A percentile compares a stretch with the other conserved stretches of the same genome.
These are phyloP conservation scores for Chymomyza amoena DNA, from an alignment of 2,888 invertebrate genomes.

Conservation along the genomic window DNA sequence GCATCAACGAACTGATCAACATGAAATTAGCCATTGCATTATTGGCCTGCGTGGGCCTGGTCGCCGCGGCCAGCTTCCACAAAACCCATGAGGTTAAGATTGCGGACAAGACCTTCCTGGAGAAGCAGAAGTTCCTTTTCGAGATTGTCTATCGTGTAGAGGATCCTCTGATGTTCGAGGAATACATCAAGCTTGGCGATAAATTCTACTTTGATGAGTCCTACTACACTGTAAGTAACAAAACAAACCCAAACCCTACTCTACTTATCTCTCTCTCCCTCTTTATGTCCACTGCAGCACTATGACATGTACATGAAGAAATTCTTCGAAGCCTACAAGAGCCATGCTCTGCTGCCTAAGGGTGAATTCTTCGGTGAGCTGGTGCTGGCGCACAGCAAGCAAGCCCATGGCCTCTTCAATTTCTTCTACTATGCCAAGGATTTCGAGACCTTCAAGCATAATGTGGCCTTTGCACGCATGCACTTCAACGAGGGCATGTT, in stretches of 20 bases:
- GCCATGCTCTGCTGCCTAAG: constrained; percentile 80
- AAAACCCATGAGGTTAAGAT: constrained; percentile 50
- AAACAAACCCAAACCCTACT: neutral
- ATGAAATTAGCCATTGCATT: constrained; percentile 72
- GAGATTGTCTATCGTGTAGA: constrained; percentile 60
- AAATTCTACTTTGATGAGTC: constrained; percentile 78
- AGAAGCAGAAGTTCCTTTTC: constrained; percentile 67
- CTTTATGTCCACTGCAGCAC: constrained; percentile 33
- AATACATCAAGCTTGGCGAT: constrained; percentile 76
- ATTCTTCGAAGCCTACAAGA: constrained; percentile 59
- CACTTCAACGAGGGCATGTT: constrained; percentile 85
- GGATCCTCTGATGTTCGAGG: constrained; percentile 64
- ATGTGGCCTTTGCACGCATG: constrained; percentile 84
- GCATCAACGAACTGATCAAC: constrained; percentile 29
- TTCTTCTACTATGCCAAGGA: constrained; percentile 85
- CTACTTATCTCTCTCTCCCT: too few species aligned
- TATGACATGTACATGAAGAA: constrained; percentile 58
- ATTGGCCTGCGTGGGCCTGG: constrained; percentile 69
- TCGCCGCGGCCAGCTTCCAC: constrained; percentile 52
- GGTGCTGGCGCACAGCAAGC: constrained; percentile 79
- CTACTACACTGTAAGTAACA: constrained; percentile 45
- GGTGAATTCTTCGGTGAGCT: constrained; percentile 81
- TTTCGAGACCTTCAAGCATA: constrained; percentile 84
- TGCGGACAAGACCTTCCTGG: constrained; percentile 63
- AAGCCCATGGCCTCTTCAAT: constrained; percentile 82